These are phyloP conservation scores for Penelope pileata DNA, from an alignment of 2,113 vertebrate genomes.

Conservation along the genomic window DNA sequence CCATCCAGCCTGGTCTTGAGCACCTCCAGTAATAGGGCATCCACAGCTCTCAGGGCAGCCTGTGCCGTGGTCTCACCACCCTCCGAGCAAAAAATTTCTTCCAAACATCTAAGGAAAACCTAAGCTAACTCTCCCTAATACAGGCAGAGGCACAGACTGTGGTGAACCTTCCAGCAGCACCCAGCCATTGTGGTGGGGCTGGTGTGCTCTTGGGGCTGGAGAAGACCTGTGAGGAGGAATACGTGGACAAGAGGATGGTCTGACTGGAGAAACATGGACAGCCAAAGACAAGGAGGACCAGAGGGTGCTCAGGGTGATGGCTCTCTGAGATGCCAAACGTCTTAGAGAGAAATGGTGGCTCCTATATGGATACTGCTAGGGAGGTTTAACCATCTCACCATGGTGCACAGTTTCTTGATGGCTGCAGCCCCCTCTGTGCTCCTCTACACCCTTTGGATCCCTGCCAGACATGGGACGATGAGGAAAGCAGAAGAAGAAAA, in stretches of 20 bases:
- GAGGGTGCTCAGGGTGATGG: not conserved
- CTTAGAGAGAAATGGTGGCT: not conserved
- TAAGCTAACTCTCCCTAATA: not conserved
- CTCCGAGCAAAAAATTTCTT: too few species aligned
- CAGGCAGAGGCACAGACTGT: accelerated
- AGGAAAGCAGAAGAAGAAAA: not conserved
- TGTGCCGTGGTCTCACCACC: too few species aligned
- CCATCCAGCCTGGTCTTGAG: too few species aligned
- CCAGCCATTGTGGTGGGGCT: accelerated
- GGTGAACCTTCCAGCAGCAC: not conserved
- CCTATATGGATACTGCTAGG: not conserved
- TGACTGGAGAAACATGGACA: not conserved
- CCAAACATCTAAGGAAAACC: not conserved
- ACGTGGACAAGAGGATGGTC: not conserved
- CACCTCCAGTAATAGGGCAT: too few species aligned
- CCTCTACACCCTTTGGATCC: not conserved
- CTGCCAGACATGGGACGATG: not conserved
- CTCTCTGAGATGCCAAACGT: not conserved
- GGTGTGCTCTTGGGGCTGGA: not conserved
- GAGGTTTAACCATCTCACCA: not conserved
- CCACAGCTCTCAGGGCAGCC: too few species aligned
- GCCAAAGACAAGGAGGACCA: not conserved
- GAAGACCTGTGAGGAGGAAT: not conserved
- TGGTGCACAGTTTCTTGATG: not conserved
- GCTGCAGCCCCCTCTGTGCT: not conserved